A percentile compares a stretch with the other conserved stretches of the same genome.
These are phyloP conservation scores for Plectrocnemia conspersa DNA, from an alignment of 1,140 invertebrate species.

Conservation along the genomic window DNA sequence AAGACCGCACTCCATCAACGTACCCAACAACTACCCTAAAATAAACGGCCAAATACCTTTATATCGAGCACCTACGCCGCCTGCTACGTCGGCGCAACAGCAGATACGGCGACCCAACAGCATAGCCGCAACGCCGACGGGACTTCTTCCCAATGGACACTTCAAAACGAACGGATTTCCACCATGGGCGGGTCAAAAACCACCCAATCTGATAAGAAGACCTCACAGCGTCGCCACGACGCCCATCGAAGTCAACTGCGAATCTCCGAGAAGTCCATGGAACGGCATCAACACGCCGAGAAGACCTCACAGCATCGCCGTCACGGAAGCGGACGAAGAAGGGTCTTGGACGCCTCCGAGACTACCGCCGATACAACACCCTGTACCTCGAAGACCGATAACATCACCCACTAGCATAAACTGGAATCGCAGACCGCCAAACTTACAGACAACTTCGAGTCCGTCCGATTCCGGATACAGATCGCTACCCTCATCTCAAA, in stretches of 20 bases:
- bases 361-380: conserved; percentile 42
- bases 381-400: conserved; percentile 41
- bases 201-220: conserved; percentile 38
- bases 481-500: conserved; percentile 54
- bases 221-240: conserved; percentile 49
- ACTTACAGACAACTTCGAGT: conserved; percentile 35
- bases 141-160: background rate
- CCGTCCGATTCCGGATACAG: conserved; percentile 54
- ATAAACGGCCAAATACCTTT: conserved; percentile 16
- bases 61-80: conserved; percentile 27
- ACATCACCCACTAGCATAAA: conserved; percentile 45
- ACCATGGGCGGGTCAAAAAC: conserved; percentile 22
- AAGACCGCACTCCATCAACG: conserved; percentile 31
- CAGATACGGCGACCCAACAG: conserved; percentile 47
- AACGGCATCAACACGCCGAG: conserved; percentile 47
- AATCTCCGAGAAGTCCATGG: conserved; percentile 40
- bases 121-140: conserved; percentile 39
- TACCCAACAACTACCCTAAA: conserved; percentile 13
- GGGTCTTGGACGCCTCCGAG: conserved; percentile 41
- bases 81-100: conserved; percentile 36
- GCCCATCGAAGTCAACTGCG: conserved; percentile 30
- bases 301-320: conserved; percentile 47
- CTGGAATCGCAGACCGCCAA: conserved; percentile 44
- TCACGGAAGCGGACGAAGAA: conserved; percentile 42
- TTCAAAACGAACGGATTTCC: conserved; percentile 32